Evolutionary conservation across 2,113 vertebrate species (phyloP).

Genomic region (Nansenia antarctica): DNA sequence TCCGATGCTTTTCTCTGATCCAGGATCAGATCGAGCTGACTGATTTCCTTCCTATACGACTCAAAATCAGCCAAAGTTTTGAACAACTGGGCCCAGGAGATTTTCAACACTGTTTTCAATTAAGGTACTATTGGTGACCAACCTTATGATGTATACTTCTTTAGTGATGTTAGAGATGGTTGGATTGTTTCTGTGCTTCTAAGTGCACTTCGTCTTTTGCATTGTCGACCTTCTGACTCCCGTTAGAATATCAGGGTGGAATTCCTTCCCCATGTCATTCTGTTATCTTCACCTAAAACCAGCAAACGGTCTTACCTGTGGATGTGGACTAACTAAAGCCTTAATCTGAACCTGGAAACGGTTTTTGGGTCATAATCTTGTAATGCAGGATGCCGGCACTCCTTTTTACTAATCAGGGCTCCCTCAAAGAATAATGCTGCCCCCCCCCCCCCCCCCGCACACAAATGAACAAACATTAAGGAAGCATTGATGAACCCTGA

Average conservation of each 20-base stretch:
- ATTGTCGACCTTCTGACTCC: constrained; percentile 1
- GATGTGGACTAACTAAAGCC: neutral
- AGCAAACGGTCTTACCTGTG: neutral
- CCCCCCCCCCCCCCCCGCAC: too few relatives aligned
- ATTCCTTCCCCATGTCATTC: neutral
- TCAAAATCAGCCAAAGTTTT: too few relatives aligned
- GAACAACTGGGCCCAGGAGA: too few relatives aligned
- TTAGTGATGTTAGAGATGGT: neutral
- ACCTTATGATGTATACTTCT: neutral
- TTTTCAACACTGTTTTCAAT: neutral
- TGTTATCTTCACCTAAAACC: neutral
- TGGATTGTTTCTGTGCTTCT: neutral
- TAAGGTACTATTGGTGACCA: neutral
- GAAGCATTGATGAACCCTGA: neutral
- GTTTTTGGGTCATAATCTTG: neutral
- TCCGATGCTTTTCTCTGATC: too few relatives aligned
- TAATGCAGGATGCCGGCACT: neutral
- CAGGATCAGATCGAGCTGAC: too few relatives aligned
- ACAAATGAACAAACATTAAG: neutral
- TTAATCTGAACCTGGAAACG: neutral
- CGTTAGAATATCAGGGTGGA: neutral
- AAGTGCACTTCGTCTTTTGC: constrained; percentile 15
- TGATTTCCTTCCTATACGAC: too few relatives aligned
- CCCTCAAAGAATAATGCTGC: too few relatives aligned
- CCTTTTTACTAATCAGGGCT: neutral